Base-by-base conservation (phyloP, 2,797 vertebrate genomes). In the Pteropus rufus region DNA sequence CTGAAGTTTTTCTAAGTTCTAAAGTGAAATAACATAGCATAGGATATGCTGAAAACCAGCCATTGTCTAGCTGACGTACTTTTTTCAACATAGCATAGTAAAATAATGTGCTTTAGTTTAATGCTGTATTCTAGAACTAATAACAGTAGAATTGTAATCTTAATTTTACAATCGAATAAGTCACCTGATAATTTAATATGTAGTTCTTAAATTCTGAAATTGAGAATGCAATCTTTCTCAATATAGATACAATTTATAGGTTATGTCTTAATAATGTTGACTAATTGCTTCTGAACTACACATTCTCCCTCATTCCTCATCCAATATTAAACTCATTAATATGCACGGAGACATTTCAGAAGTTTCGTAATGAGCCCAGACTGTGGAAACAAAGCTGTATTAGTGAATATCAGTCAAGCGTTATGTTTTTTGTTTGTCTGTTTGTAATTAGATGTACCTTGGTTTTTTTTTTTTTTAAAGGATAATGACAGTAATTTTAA, bases 271-370 rank as follows among this genome's bases (percentile, higher is more conserved):
- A 85, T 87, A 91, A 65, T 41, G 72, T 58, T 96, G 94, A 97
- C 34, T 52, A 73, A 95, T 10, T 36, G 0, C 26, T 44, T 97
- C 83, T 96, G 65, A 95, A 44, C 31, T 85, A 36, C 56, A 83
- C 85, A 87, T 93, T 16, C 88, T 54, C 26, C 64, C 3, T 54
- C 93, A 11, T 81, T 56, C 46, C 77, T 91, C 39, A 18, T 89
- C 36, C 97, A 97, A 96, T 97, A 69, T 94, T 97, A 95, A 83
- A 18, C 36, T 62, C 77, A 92, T 96, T 95, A 94, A 56, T 96
- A 94, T 73, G 73, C 93, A 94, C 29, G 91, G 67, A 93, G 79
- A 96, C 84, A 83, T 91, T n/a, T 84, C 34, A 58, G 29, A 94
- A 87, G n/a, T 95, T 95, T 60, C 97, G 36, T 88, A 75, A 93